Conservation (phyloP, 2,888 invertebrate genomes). For the Drosophila neutralis region DNA sequence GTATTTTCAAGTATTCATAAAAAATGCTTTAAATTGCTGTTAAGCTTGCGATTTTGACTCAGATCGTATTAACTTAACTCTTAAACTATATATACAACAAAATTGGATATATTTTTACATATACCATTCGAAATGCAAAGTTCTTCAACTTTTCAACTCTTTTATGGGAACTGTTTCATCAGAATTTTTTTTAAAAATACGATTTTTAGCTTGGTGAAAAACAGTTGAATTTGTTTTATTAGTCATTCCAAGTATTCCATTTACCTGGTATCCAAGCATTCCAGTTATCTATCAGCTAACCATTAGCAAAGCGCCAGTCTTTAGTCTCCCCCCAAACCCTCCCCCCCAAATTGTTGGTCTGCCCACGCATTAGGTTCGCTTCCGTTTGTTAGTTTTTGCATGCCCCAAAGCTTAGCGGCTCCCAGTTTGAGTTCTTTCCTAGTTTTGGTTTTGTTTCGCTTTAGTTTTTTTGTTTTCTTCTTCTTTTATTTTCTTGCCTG, state of each 20-base stretch:
- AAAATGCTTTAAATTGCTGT: neutral
- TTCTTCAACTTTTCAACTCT: neutral
- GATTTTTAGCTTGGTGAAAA: neutral
- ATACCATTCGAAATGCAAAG: too few relatives aligned
- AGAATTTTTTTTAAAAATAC: neutral
- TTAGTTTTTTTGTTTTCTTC: neutral
- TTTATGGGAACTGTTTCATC: neutral
- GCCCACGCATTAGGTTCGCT: constrained; percentile 27
- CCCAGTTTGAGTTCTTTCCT: constrained; percentile 21
- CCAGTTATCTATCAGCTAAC: constrained; percentile 8
- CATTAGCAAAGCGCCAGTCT: constrained; percentile 12
- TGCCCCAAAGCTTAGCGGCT: constrained; percentile 36
- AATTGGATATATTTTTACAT: too few relatives aligned
- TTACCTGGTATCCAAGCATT: constrained; percentile 1
- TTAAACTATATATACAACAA: neutral
- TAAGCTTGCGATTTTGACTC: neutral
- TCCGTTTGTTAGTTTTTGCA: constrained; percentile 57
- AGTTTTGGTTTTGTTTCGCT: neutral
- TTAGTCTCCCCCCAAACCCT: too few relatives aligned
- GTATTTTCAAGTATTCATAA: neutral
- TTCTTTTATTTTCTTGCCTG: neutral
- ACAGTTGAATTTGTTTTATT: neutral
- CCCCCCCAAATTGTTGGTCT: neutral
- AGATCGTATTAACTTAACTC: neutral
- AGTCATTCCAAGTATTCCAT: too few relatives aligned